Evolutionary conservation across 2,113 vertebrate genomes (phyloP).

Genomic region (Stegostoma tigrinum): DNA sequence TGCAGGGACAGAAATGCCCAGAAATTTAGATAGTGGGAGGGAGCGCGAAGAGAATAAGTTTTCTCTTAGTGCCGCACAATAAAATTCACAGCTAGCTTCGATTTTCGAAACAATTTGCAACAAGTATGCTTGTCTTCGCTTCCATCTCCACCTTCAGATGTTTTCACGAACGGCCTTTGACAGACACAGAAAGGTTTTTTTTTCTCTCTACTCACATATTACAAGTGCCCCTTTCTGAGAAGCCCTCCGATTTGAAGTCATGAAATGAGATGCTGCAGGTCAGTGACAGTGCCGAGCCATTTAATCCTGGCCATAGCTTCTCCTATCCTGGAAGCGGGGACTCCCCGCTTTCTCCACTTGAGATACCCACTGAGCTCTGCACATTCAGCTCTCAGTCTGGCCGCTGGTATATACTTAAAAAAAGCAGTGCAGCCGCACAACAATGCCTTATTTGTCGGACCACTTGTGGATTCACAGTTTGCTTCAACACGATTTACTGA

Average conservation of each 20-base stretch:
- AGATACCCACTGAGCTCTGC: not conserved
- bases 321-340: not conserved
- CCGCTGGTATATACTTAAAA: too few relatives aligned
- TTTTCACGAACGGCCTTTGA: not conserved
- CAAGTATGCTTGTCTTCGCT: not conserved
- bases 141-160: not conserved
- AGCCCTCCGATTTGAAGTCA: slow-evolving; percentile 4
- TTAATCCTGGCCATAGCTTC: not conserved
- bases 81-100: not conserved
- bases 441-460: slow-evolving; percentile 20
- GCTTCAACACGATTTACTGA: slow-evolving; percentile 24
- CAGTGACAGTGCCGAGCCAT: not conserved
- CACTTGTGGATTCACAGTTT: slow-evolving; percentile 33
- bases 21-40: not conserved
- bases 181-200: not conserved
- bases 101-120: not conserved
- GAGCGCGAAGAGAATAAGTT: not conserved
- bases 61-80: not conserved
- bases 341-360: not conserved
- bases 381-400: not conserved
- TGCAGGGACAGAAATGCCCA: not conserved
- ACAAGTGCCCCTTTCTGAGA: not conserved
- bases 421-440: not conserved
- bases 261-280: not conserved
- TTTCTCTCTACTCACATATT: slow-evolving; percentile 14